A percentile compares a stretch with the other conserved stretches of the same genome.
Evolutionary conservation across 2,797 vertebrate species (phyloP).

Genomic region (Acipenser transmontanus): DNA sequence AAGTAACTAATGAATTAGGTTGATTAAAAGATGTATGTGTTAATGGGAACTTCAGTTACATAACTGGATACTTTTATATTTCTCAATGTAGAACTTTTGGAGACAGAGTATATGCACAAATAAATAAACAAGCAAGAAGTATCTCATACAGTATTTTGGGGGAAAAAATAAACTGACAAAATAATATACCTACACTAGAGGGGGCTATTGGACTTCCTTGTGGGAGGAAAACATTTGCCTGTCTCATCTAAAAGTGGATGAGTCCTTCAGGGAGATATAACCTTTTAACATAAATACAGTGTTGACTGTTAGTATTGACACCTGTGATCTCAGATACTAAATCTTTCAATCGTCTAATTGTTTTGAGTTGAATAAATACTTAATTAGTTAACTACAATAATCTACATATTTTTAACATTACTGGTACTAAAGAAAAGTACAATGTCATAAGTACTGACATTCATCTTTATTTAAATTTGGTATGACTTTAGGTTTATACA

Average conservation of each 20-base stretch:
- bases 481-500: no score
- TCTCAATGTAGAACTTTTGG: background rate
- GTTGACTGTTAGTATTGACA: constrained; percentile 25
- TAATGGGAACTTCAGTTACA: constrained; percentile 1
- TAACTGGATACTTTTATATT: background rate
- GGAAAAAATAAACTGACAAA: background rate
- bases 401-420: constrained; percentile 26
- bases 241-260: background rate
- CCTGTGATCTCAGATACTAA: constrained; percentile 42
- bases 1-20: background rate
- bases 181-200: constrained; percentile 22
- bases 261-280: background rate
- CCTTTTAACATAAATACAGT: constrained; percentile 25
- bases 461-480: no score
- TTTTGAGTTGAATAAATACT: constrained; percentile 71
- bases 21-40: constrained; percentile 1
- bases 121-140: background rate
- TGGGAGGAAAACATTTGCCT: constrained; percentile 9
- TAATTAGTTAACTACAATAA: constrained; percentile 54
- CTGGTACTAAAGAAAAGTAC: no score
- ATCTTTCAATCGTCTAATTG: constrained; percentile 55
- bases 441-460: no score
- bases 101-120: background rate
- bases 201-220: constrained; percentile 28
- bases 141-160: background rate